Percentiles rank a stretch among this genome's conserved stretches.
Conservation (phyloP, 2,113 vertebrate species). For the Peromyscus leucopus region DNA sequence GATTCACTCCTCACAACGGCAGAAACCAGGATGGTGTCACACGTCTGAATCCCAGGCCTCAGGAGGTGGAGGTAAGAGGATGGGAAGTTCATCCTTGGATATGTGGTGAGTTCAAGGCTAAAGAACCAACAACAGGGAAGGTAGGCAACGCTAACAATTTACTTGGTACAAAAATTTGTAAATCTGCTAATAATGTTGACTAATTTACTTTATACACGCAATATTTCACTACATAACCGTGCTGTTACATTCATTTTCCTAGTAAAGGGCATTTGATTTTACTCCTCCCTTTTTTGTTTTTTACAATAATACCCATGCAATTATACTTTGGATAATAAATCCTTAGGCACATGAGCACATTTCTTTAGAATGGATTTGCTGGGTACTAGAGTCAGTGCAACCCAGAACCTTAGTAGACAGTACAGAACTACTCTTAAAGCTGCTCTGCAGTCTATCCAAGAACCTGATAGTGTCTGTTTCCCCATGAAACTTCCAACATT, state of each 20-base stretch:
- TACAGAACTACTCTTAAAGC: background rate
- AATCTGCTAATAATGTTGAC: slow-evolving; percentile 1
- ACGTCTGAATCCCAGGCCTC: background rate
- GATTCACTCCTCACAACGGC: background rate
- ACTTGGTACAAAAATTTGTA: background rate
- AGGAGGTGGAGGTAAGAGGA: background rate
- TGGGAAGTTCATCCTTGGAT: background rate
- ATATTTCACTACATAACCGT: background rate
- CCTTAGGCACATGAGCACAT: background rate
- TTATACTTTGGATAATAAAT: background rate
- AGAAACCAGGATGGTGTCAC: background rate
- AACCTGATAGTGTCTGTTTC: background rate
- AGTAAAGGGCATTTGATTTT: background rate
- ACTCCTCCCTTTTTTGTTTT: background rate
- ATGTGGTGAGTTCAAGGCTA: background rate
- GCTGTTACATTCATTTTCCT: background rate
- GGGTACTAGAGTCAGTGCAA: background rate
- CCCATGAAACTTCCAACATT: background rate
- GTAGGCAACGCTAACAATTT: background rate
- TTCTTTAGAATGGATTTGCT: background rate
- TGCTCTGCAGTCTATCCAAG: background rate
- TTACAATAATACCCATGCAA: background rate
- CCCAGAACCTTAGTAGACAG: background rate
- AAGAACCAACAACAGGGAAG: background rate
- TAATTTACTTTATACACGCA: background rate